These are phyloP conservation scores for Enteromius fasciolatus DNA, from an alignment of 2,797 vertebrate species.

Conservation along the genomic window DNA sequence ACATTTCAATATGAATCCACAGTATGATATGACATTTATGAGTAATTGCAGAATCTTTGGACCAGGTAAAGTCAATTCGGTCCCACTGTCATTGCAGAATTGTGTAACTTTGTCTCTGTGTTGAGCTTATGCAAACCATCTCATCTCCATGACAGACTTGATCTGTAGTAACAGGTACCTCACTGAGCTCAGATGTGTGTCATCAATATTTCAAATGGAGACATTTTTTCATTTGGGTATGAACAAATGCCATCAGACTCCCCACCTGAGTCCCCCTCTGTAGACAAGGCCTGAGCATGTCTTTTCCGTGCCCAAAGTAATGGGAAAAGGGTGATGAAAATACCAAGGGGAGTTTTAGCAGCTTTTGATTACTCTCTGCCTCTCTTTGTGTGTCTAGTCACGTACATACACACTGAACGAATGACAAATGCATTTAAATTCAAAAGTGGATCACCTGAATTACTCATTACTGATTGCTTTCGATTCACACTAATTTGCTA, in stretches of 20 bases:
- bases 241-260: conserved; percentile 51
- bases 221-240: conserved; percentile 51
- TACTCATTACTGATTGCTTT: background rate
- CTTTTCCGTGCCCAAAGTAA: conserved; percentile 39
- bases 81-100: conserved; percentile 9
- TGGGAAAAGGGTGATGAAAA: conserved; percentile 25
- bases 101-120: conserved; percentile 18
- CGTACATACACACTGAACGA: background rate
- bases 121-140: conserved; percentile 46
- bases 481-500: conserved; percentile 7
- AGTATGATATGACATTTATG: conserved; percentile 23
- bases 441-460: background rate
- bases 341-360: conserved; percentile 38
- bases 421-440: conserved; percentile 8
- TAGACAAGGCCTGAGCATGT: conserved; percentile 27
- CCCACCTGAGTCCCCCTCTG: conserved; percentile 49
- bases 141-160: conserved; percentile 42
- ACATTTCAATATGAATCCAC: conserved; percentile 10
- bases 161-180: conserved; percentile 43
- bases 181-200: conserved; percentile 41
- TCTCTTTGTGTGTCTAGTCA: conserved; percentile 16
- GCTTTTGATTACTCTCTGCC: conserved; percentile 5
- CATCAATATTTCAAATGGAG: conserved; percentile 53
- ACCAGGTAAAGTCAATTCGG: conserved; percentile 17
- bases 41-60: conserved; percentile 21